Evolutionary conservation across 2,113 vertebrate species (phyloP).

Genomic region (Lethenteron reissneri): DNA sequence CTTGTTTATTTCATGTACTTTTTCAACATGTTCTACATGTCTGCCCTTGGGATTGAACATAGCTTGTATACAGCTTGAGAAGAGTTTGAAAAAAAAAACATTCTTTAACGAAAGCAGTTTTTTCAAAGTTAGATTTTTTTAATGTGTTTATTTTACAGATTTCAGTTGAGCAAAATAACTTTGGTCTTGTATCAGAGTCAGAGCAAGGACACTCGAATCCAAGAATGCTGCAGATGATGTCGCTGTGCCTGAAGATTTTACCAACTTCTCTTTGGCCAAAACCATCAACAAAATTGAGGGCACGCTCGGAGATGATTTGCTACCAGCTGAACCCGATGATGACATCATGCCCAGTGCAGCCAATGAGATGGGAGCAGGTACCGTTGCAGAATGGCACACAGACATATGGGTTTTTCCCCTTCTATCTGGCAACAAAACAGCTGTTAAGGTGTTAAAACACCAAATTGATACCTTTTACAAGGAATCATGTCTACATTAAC

Average conservation of each 20-base stretch:
- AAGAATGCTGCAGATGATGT: slow-evolving; percentile 19
- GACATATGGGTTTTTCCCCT: no score
- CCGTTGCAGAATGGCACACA: slow-evolving; percentile 8
- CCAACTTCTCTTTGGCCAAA: slow-evolving; percentile 39
- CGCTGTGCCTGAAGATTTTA: slow-evolving; percentile 25
- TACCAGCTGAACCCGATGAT: slow-evolving; percentile 22
- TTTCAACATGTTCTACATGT: neutral
- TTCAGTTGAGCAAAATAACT: neutral
- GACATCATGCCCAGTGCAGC: slow-evolving; percentile 23
- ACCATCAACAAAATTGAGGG: slow-evolving; percentile 38
- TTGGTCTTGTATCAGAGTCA: slow-evolving; percentile 18
- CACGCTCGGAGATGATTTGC: slow-evolving; percentile 26
- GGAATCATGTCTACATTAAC: no score
- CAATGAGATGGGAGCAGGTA: slow-evolving; percentile 44
- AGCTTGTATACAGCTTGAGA: neutral
- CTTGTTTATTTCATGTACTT: neutral
- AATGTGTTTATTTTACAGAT: neutral
- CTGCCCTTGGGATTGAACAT: neutral
- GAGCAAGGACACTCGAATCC: slow-evolving; percentile 20
- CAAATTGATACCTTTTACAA: no score
- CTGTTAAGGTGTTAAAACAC: no score
- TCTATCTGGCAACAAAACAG: no score
- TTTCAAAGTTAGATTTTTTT: slow-evolving; percentile 20
- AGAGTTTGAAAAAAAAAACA: neutral
- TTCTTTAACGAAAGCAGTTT: neutral